A percentile compares a stretch with the other conserved stretches of the same genome.
These are phyloP conservation scores for Nothoprocta pentlandii DNA, from an alignment of 2,113 vertebrate genomes.

Conservation along the genomic window DNA sequence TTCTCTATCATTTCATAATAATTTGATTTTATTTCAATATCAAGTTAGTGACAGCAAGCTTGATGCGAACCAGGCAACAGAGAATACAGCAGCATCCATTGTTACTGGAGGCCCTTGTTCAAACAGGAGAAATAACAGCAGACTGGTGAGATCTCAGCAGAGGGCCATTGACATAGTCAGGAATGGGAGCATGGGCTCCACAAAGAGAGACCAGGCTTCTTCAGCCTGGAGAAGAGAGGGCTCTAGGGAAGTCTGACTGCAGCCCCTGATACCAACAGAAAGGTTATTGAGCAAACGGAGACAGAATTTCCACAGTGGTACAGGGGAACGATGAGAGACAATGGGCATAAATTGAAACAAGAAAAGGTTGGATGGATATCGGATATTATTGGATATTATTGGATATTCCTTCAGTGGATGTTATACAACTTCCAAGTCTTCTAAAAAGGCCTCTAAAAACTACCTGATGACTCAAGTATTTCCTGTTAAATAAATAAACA, in stretches of 20 bases:
- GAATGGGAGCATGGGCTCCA: accelerated
- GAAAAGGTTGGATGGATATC: not conserved
- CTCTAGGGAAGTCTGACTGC: not conserved
- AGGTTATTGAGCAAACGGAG: not conserved
- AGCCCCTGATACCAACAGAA: not conserved
- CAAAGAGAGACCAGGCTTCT: accelerated
- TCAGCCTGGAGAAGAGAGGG: not conserved
- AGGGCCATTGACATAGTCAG: not conserved
- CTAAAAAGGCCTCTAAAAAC: no score
- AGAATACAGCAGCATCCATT: not conserved
- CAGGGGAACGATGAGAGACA: not conserved
- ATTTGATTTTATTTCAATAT: not conserved
- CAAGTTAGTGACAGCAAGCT: not conserved
- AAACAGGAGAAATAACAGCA: not conserved
- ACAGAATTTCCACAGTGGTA: not conserved
- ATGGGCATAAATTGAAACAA: not conserved
- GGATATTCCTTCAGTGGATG: not conserved
- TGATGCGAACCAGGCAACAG: not conserved
- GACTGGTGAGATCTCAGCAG: not conserved
- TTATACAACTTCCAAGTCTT: not conserved
- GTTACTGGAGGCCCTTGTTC: accelerated
- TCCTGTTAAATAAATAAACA: not conserved
- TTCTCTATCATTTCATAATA: not conserved
- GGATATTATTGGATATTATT: no score
- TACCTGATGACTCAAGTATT: not conserved